phyloP scores from a whole-genome alignment of 2,888 invertebrate genomes.

The Phyllotreta striolata region DNA sequence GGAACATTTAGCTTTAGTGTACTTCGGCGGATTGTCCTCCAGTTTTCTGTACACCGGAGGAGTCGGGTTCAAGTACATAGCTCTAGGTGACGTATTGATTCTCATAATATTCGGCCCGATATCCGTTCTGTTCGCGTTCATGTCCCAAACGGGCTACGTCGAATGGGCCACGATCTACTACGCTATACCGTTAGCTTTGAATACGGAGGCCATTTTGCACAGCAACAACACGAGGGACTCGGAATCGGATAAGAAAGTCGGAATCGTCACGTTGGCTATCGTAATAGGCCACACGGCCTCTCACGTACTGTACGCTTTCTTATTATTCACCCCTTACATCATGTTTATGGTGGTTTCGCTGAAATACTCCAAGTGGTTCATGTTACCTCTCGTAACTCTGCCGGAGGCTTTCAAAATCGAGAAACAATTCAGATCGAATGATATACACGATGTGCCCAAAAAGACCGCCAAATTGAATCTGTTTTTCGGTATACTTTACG shows the following conservation, averaged over 20 bases:
- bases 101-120: conserved; percentile 94
- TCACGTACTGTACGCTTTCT: conserved; percentile 87
- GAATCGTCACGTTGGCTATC: conserved; percentile 95
- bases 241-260: conserved; percentile 86
- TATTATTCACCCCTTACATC: conserved; percentile 91
- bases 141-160: conserved; percentile 91
- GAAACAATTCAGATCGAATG: conserved; percentile 82
- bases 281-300: conserved; percentile 90
- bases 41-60: conserved; percentile 98
- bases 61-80: conserved; percentile 94
- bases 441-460: conserved; percentile 83
- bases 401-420: conserved; percentile 91
- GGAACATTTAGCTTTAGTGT: conserved; percentile 93
- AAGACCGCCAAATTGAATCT: conserved; percentile 91
- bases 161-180: conserved; percentile 92
- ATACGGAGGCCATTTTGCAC: conserved; percentile 94
- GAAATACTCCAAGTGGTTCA: conserved; percentile 87
- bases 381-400: conserved; percentile 86
- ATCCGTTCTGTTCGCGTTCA: conserved; percentile 90
- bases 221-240: conserved; percentile 94
- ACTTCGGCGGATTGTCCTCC: conserved; percentile 93
- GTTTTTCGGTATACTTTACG: conserved; percentile 89
- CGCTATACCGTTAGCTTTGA: conserved; percentile 91
- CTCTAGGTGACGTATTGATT: conserved; percentile 90
- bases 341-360: conserved; percentile 86